Conservation (phyloP, 2,888 invertebrate genomes). For the Diabrotica balteata region DNA sequence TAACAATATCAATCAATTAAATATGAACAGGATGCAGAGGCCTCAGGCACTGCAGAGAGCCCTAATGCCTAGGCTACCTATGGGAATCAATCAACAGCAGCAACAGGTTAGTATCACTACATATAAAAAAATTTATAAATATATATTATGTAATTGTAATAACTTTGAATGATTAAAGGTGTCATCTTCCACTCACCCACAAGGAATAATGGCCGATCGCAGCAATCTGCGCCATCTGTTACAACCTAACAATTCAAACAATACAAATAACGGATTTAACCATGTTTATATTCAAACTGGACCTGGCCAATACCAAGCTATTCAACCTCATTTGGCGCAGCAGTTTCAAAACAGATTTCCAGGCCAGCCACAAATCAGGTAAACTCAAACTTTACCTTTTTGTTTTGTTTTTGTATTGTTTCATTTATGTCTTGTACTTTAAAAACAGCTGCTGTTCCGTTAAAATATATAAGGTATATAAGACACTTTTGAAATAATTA, state of each 20-base stretch:
- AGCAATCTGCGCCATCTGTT: conserved; percentile 58
- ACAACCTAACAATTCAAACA: conserved; percentile 51
- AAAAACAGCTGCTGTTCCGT: neutral
- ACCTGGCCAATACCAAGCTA: conserved; percentile 59
- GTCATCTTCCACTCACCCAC: conserved; percentile 69
- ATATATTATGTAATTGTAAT: no score
- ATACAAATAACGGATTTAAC: conserved; percentile 34
- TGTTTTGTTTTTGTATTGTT: conserved; percentile 4
- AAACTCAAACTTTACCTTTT: conserved; percentile 1
- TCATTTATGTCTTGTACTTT: neutral
- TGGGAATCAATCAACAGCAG: conserved; percentile 50
- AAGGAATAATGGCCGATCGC: conserved; percentile 59
- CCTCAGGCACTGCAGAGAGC: conserved; percentile 45
- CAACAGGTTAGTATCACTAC: conserved; percentile 39
- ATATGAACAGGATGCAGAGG: conserved; percentile 43
- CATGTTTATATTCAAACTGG: conserved; percentile 60
- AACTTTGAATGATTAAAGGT: conserved; percentile 51
- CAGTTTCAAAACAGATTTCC: conserved; percentile 54
- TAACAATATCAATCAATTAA: conserved; percentile 53
- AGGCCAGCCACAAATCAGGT: conserved; percentile 41
- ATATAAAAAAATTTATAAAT: no score
- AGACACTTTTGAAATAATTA: no score
- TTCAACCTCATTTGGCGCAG: conserved; percentile 57
- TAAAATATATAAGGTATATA: neutral
- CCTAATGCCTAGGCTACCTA: conserved; percentile 45